phyloP scores from a whole-genome alignment of 2,113 vertebrate species.

The Deroptyus accipitrinus region DNA sequence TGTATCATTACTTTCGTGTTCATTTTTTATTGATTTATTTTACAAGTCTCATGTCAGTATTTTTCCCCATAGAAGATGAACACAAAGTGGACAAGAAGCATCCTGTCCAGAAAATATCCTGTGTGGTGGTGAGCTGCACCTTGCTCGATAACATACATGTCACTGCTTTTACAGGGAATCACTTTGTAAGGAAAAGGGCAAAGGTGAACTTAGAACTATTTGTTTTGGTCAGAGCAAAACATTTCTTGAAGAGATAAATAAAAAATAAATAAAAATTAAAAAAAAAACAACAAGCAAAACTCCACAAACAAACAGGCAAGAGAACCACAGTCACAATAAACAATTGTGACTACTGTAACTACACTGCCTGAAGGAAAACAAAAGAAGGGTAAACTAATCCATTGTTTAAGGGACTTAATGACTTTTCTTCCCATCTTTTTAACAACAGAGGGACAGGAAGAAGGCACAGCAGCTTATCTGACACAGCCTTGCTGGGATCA shows the following conservation, averaged over 20 bases:
- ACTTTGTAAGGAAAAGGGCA: neutral
- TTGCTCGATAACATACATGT: neutral
- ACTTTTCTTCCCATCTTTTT: neutral
- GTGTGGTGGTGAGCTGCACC: neutral
- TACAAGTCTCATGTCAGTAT: neutral
- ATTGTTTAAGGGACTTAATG: neutral
- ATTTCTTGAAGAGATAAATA: neutral
- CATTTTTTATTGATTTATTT: neutral
- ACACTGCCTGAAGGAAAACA: neutral
- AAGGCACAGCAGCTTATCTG: neutral
- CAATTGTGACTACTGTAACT: neutral
- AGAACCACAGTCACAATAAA: neutral
- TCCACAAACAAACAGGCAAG: neutral
- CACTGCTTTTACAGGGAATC: neutral
- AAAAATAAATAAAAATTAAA: neutral
- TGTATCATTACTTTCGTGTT: neutral
- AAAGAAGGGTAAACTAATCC: neutral
- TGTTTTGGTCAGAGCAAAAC: neutral
- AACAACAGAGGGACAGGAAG: neutral
- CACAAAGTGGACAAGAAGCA: neutral
- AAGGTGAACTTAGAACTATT: neutral
- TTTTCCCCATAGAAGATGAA: neutral
- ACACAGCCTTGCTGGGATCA: neutral
- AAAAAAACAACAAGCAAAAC: neutral
- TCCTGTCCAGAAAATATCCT: neutral